Evolutionary conservation across 2,888 invertebrate species (phyloP).

Genomic region (Clepsis dumicolana): DNA sequence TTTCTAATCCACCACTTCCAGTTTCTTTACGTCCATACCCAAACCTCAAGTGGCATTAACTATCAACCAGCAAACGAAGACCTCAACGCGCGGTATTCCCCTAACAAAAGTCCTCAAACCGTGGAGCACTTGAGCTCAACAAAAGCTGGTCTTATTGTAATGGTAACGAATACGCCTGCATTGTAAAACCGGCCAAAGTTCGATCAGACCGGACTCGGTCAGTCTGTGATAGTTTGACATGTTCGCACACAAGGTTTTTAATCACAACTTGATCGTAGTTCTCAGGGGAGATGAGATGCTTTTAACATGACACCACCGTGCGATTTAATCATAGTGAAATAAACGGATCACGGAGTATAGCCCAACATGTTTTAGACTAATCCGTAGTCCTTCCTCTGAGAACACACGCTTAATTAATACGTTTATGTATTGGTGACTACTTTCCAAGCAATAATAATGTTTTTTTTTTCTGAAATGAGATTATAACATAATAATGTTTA

Average conservation of each 20-base stretch:
- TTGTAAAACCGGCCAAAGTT: constrained; percentile 64
- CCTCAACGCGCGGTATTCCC: constrained; percentile 44
- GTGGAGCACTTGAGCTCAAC: constrained; percentile 47
- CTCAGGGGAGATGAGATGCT: too few relatives aligned
- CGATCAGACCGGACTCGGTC: constrained; percentile 52
- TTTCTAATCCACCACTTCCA: constrained; percentile 46
- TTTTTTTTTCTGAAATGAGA: too few relatives aligned
- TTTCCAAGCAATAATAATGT: too few relatives aligned
- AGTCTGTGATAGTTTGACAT: not conserved
- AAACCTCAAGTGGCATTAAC: constrained; percentile 58
- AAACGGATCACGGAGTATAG: too few relatives aligned
- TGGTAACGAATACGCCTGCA: constrained; percentile 64
- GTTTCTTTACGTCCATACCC: constrained; percentile 28
- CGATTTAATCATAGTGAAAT: too few relatives aligned
- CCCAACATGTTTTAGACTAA: too few relatives aligned
- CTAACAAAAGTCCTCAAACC: constrained; percentile 31
- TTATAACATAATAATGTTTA: too few relatives aligned
- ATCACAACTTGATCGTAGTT: not conserved
- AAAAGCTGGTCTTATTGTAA: constrained; percentile 61
- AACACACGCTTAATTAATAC: too few relatives aligned
- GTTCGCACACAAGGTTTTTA: not conserved
- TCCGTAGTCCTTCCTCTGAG: too few relatives aligned
- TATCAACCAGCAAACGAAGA: constrained; percentile 55
- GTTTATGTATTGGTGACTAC: too few relatives aligned
- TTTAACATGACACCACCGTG: too few relatives aligned